Conservation (phyloP, 2,113 vertebrate genomes). For the Pitta sordida region DNA sequence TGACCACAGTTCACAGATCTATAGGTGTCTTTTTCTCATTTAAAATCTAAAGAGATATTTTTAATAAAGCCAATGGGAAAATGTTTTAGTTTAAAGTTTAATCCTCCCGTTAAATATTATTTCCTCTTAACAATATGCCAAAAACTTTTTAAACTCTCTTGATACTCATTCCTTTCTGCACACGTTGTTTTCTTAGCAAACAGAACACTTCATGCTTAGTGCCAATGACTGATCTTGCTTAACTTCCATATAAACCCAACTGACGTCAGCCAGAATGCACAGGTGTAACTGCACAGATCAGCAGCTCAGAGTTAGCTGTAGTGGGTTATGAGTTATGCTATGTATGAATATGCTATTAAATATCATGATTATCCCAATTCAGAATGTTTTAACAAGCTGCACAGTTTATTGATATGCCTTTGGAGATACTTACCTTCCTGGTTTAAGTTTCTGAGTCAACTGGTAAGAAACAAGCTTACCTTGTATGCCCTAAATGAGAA, state of each 20-base stretch:
- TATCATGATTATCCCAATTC: background rate
- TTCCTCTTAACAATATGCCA: background rate
- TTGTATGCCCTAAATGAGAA: background rate
- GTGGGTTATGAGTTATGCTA: background rate
- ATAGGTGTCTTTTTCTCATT: slow-evolving; percentile 35
- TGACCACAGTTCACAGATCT: background rate
- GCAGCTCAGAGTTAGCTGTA: background rate
- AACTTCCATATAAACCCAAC: background rate
- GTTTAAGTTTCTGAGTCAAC: background rate
- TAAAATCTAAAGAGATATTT: slow-evolving; percentile 13
- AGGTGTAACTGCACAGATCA: background rate
- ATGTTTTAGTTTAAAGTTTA: background rate
- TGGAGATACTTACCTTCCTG: background rate
- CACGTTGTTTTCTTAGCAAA: slow-evolving; percentile 52
- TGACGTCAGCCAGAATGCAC: background rate
- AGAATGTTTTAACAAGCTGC: background rate
- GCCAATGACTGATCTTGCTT: slow-evolving; percentile 2
- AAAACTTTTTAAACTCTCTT: slow-evolving; percentile 7
- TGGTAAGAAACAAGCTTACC: background rate
- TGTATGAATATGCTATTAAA: background rate
- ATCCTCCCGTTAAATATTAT: slow-evolving; percentile 6
- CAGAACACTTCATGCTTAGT: slow-evolving; percentile 17
- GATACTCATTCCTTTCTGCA: slow-evolving; percentile 23
- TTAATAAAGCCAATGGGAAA: slow-evolving; percentile 1
- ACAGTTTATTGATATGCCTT: background rate